Base-by-base conservation (phyloP, 2,888 invertebrate genomes). In the Cinara cedri region DNA sequence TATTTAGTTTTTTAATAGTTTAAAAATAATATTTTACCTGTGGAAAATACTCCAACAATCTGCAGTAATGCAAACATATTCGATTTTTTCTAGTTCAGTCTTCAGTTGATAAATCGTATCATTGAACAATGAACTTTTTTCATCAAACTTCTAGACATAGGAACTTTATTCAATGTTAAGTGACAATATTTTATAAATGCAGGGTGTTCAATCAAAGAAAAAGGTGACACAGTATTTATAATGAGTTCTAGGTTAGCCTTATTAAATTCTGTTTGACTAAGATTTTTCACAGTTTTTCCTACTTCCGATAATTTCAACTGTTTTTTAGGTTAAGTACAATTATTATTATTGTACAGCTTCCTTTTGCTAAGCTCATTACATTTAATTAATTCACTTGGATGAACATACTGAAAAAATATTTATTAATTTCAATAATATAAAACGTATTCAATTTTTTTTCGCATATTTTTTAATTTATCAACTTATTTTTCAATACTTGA, bases 131-230 rank as follows among this genome's bases (percentile, higher is more conserved):
- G n/a, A n/a, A n/a, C 24, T 49, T 66, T 24, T 21, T 34, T 46
- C 66, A 66, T 66, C 24, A 66, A 66, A 16, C 14, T 66, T 49
- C 49, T 66, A 9, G 49, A 66, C 3, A 66, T 9, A 49, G 66
- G 66, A 66, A 66, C 66, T 66, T 66, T 66, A 49, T 66, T 46
- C 1, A n/a, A 49, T 49, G 66, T 66, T 26, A 66, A n/a, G 11
- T 63, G 42, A 42, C 19, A 63, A 19, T 63, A 63, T 63, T 44
- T 63, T 44, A 63, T 44, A 63, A 49, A 66, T 49, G 66, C 66
- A 26, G 49, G 66, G 26, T 66, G 66, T 16, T 66, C 66, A 49
- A 66, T 66, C 16, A 66, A 49, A 49, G 49, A 66, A 66, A 66
- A 66, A 49, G 49, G 26, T 24, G 49, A 66, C 46, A 66, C 66